phyloP scores from a whole-genome alignment of 2,113 vertebrate genomes.

The Pseudois nayaur region DNA sequence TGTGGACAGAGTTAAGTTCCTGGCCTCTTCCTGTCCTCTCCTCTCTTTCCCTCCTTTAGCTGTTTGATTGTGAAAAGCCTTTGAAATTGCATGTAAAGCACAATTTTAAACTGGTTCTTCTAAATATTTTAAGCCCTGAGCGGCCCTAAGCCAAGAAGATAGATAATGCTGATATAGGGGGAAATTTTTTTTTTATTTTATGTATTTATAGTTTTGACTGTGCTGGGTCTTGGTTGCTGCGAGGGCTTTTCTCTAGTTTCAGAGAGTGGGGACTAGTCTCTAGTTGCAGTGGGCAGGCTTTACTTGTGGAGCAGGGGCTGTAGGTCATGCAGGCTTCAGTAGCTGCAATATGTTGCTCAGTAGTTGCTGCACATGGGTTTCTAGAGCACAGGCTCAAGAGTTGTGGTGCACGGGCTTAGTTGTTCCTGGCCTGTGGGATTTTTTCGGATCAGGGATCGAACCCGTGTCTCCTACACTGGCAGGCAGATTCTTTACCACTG shows the following conservation, averaged over 20 bases:
- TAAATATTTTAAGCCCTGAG: neutral
- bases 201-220: neutral
- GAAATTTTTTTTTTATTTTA: neutral
- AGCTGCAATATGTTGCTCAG: neutral
- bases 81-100: neutral
- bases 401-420: neutral
- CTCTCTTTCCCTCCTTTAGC: neutral
- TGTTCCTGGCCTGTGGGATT: neutral
- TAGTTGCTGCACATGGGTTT: neutral
- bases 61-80: neutral
- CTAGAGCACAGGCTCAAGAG: neutral
- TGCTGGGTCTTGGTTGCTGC: neutral
- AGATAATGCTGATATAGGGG: neutral
- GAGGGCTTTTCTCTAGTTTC: neutral
- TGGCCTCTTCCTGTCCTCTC: neutral
- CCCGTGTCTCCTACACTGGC: rapidly evolving
- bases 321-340: neutral
- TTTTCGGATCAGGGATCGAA: neutral
- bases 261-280: neutral
- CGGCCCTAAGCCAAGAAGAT: neutral
- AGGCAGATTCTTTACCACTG: neutral
- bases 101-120: neutral
- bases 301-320: neutral
- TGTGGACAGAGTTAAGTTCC: neutral
- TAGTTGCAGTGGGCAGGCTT: neutral